phyloP scores from a whole-genome alignment of 2,113 vertebrate species.

The Aphelocoma coerulescens region DNA sequence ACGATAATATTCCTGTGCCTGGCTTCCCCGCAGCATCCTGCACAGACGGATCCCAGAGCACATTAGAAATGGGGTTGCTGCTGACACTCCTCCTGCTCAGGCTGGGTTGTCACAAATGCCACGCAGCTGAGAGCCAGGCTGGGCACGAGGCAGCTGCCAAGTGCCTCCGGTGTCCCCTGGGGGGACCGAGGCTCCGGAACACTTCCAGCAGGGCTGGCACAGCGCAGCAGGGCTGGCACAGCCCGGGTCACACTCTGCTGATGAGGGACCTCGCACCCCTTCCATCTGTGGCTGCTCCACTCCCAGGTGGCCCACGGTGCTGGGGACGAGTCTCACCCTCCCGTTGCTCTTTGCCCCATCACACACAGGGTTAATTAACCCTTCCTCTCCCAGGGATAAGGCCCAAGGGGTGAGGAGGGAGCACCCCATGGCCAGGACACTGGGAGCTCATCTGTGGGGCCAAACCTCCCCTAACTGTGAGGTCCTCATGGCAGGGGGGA shows the following conservation, averaged over 20 bases:
- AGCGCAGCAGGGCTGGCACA: not conserved
- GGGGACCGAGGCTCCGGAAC: accelerated
- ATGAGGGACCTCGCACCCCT: not conserved
- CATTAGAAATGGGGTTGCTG: not conserved
- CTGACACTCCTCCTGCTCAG: not conserved
- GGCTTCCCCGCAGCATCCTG: conserved; percentile 32
- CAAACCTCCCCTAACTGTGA: not conserved
- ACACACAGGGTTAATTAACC: not conserved
- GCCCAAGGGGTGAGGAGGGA: not conserved
- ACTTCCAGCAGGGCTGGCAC: not conserved
- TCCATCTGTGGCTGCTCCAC: not conserved
- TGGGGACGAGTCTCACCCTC: not conserved
- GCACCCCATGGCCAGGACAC: not conserved
- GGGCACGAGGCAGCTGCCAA: not conserved
- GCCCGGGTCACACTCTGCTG: not conserved
- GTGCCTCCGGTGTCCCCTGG: not conserved
- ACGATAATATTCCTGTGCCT: conserved; percentile 21
- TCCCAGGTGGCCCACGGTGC: not conserved
- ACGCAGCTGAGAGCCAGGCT: not conserved
- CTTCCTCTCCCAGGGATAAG: not conserved
- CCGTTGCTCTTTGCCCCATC: not conserved
- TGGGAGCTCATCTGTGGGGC: too few relatives aligned
- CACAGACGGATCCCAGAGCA: not conserved
- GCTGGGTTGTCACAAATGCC: not conserved
- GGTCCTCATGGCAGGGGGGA: not conserved